Conservation (phyloP, 2,888 invertebrate species). For the Leptopilina syphax region DNA sequence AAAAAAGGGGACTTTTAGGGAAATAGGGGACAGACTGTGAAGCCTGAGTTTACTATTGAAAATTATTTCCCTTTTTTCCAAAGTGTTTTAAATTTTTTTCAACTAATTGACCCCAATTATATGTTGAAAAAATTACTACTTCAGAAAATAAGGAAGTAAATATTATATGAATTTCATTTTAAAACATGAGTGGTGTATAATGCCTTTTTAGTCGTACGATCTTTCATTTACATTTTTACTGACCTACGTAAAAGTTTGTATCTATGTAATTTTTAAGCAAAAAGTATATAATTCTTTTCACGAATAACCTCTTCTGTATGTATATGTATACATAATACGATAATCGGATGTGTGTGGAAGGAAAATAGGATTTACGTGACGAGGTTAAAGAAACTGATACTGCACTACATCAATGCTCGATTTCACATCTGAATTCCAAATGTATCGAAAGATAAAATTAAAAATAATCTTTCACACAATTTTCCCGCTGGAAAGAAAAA, state of each 20-base stretch:
- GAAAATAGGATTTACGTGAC: conserved; percentile 26
- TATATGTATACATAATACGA: neutral
- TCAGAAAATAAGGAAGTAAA: neutral
- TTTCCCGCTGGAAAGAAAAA: no score
- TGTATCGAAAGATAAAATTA: neutral
- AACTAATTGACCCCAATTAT: no score
- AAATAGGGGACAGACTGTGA: no score
- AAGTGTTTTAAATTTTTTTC: no score
- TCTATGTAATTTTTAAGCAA: neutral
- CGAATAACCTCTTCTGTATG: conserved; percentile 8
- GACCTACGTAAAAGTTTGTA: neutral
- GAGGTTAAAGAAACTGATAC: conserved; percentile 10
- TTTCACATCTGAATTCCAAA: conserved; percentile 9
- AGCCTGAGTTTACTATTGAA: no score
- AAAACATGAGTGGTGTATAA: neutral
- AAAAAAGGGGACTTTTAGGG: no score
- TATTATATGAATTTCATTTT: neutral
- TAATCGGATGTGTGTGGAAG: conserved; percentile 13
- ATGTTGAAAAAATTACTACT: neutral
- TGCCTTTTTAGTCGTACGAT: conserved; percentile 1
- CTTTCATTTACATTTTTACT: neutral
- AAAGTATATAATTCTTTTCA: conserved; percentile 22
- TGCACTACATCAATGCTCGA: conserved; percentile 6
- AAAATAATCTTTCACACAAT: neutral
- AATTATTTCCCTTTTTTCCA: no score